A percentile compares a stretch with the other conserved stretches of the same genome.
Evolutionary conservation across 2,113 vertebrate species (phyloP).

Genomic region (Lepus timidus): DNA sequence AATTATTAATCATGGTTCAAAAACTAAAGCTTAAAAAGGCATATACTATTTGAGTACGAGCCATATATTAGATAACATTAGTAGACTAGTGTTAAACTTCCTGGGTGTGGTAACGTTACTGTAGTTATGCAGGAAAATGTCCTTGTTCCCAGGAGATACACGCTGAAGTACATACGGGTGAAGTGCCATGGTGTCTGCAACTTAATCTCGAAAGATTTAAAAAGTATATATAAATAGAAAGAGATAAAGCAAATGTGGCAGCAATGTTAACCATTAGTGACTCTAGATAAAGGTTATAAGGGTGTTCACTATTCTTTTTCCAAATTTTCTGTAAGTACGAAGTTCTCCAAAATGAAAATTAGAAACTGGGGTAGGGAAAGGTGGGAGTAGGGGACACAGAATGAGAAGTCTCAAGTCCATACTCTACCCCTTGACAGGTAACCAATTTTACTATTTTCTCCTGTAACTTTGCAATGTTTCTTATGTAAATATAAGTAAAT

Average conservation of each 20-base stretch:
- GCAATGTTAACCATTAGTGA: slow-evolving; percentile 28
- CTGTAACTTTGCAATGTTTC: neutral
- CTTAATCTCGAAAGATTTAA: slow-evolving; percentile 52
- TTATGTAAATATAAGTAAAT: neutral
- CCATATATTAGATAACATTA: neutral
- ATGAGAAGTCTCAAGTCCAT: neutral
- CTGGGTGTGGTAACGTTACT: neutral
- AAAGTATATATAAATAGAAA: slow-evolving; percentile 36
- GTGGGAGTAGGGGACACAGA: neutral
- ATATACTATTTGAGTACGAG: neutral
- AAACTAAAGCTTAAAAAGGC: slow-evolving; percentile 11
- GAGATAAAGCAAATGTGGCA: slow-evolving; percentile 29
- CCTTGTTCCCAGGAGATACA: slow-evolving; percentile 14
- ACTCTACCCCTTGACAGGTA: neutral
- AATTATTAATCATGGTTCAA: slow-evolving; percentile 10
- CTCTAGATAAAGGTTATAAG: neutral
- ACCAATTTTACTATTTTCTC: neutral
- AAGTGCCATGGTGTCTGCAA: slow-evolving; percentile 16
- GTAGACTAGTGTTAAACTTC: neutral
- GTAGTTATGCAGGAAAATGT: slow-evolving; percentile 16
- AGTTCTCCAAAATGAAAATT: slow-evolving; percentile 37
- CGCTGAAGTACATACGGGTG: neutral
- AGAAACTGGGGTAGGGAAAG: neutral
- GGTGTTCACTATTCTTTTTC: neutral
- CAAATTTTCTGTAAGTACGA: slow-evolving; percentile 3